Base-by-base conservation (phyloP, 2,113 vertebrate genomes). In the Oreochromis niloticus region DNA sequence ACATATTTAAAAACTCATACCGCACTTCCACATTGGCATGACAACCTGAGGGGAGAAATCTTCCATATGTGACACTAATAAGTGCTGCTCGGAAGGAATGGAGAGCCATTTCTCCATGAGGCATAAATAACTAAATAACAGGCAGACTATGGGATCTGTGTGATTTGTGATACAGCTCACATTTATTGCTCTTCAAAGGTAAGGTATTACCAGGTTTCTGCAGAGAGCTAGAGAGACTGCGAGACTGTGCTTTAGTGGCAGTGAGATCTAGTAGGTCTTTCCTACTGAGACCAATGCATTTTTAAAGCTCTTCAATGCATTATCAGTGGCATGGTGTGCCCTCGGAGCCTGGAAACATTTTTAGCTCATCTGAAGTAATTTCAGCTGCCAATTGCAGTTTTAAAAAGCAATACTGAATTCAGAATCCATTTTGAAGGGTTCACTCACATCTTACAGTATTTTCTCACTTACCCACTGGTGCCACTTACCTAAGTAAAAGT, bases 41-140 rank as follows among this genome's bases (percentile, higher is more conserved):
- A 92, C 81, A 93, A 91, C 94, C 90, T 81, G 82, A 92, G 94
- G 91, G 88, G 41, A 87, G 86, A 91, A 87, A 92, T 91, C 84
- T 86, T 90, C 94, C 91, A 92, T 91, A 93, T 94, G 94, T 92
- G 94, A 91, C 92, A 90, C 89, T 93, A 94, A 94, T 94, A 94
- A 94, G 89, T 91, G 91, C 86, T 73, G 82, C 90, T 88, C 11
- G n/a, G 78, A 50, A 92, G 88, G 81, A 92, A 85, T 6, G 75
- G 83, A 83, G 81, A 81, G 87, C 81, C 81, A 57, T 90, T 95
- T 88, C 80, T 91, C 88, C 85, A 83, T 17, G 73, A 93, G 92
- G 93, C 91, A 92, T 92, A 91, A 94, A 91, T 94, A 95, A 93
- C 91, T 63, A 80, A 91, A 93, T 91, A 93, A 93, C 87, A 89